A percentile compares a stretch with the other conserved stretches of the same genome.
Evolutionary conservation across 2,113 vertebrate genomes (phyloP).

Genomic region (Pagrus major): DNA sequence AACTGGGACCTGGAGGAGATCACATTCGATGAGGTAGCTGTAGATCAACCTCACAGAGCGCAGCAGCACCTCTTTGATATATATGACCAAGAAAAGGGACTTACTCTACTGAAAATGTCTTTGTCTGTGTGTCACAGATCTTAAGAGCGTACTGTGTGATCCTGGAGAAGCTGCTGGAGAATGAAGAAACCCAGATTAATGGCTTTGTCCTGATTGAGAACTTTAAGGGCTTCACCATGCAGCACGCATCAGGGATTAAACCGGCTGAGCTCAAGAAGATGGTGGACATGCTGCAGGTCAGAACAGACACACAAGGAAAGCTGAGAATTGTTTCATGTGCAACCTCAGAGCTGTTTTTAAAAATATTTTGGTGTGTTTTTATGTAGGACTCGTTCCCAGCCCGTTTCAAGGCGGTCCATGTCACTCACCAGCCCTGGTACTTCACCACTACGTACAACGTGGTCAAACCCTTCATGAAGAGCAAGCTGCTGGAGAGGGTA

Average conservation of each 20-base stretch:
- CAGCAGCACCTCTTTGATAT: not conserved
- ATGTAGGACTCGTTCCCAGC: conserved; percentile 96
- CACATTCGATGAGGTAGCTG: conserved; percentile 93
- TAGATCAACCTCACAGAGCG: not conserved
- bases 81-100: not conserved
- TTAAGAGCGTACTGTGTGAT: conserved; percentile 97
- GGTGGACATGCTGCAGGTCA: conserved; percentile 99
- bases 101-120: too few species aligned
- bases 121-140: conserved; percentile 82
- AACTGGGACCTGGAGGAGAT: conserved; percentile 98
- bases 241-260: conserved; percentile 95
- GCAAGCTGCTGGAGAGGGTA: conserved; percentile 96
- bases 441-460: conserved; percentile 98
- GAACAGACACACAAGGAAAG: not conserved
- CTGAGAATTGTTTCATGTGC: not conserved
- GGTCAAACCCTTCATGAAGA: conserved; percentile 97
- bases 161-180: conserved; percentile 95
- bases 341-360: not conserved
- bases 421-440: conserved; percentile 98
- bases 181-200: conserved; percentile 97
- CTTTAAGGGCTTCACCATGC: conserved; percentile 98
- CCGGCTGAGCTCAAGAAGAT: conserved; percentile 96
- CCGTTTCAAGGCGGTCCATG: conserved; percentile 96
- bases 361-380: not conserved
- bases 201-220: conserved; percentile 98